phyloP scores from a whole-genome alignment of 2,888 invertebrate genomes.

The Sminthurides aquaticus region DNA sequence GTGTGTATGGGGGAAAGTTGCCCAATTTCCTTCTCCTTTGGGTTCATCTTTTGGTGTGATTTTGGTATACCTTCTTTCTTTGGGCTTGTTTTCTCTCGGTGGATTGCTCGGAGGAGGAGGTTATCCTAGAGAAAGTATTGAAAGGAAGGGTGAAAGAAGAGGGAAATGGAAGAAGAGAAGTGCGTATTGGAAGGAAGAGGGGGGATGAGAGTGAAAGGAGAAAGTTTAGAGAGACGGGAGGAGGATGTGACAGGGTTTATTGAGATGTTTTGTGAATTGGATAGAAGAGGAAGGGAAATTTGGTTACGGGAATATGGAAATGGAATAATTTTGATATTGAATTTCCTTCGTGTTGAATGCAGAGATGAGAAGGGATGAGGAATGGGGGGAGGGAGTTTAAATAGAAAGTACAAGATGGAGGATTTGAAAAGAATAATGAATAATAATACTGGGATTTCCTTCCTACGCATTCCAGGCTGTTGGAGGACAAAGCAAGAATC shows the following conservation, averaged over 20 bases:
- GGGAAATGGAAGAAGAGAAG: not conserved
- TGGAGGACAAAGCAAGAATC: conserved; percentile 23
- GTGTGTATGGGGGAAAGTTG: not conserved
- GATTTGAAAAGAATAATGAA: not conserved
- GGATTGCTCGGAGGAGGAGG: not conserved
- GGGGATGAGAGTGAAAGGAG: not conserved
- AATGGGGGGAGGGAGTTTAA: not conserved
- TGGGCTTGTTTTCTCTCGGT: not conserved
- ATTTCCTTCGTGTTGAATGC: not conserved
- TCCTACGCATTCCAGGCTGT: conserved; percentile 22
- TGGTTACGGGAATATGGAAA: not conserved
- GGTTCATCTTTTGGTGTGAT: not conserved
- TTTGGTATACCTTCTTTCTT: not conserved
- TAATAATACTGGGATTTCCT: not conserved
- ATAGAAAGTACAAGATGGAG: not conserved
- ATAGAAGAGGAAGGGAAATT: not conserved
- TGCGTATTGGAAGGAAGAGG: not conserved
- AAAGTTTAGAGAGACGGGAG: not conserved
- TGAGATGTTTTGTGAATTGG: not conserved
- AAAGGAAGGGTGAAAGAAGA: not conserved
- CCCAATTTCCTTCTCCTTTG: not conserved
- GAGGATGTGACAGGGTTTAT: not conserved
- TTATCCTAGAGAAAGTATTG: not conserved
- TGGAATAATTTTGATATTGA: conserved; percentile 3
- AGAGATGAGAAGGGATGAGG: not conserved